Base-by-base conservation (phyloP, 2,113 vertebrate species). In the Caloenas nicobarica region DNA sequence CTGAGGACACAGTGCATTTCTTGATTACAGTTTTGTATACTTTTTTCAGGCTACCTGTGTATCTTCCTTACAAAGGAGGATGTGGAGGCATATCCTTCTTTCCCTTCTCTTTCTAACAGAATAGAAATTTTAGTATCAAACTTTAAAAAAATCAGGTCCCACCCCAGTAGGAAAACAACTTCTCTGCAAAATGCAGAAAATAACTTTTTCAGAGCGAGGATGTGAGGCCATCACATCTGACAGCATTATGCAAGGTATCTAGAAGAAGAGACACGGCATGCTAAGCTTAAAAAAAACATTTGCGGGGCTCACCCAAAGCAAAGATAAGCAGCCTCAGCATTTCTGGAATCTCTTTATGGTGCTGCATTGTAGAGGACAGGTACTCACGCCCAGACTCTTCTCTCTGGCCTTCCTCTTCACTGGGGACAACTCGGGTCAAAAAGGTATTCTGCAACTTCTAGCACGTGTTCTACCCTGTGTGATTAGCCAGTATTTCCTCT, bases 1-100 rank as follows among this genome's bases (percentile, higher is more conserved):
- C 48, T 93, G 91, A 94, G 93, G 90, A 91, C 79, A 94, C 16
- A 65, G 34, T 60, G 77, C 78, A 91, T 90, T 93, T 92, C 81
- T 95, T 92, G 87, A 88, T 77, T 83, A 94, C 44, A 84, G 46
- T 81, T 96, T 34, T 85, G 72, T n/a, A 53, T 25, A 81, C 80
- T 86, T 91, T 86, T 81, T 82, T 54, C 70, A 93, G 88, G 22
- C 36, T 71, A 46, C 42, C 34, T 69, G 33, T 1, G 0, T 58
- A 76, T 73, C 54, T 60, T 86, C 34, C 56, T 94, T 85, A 60
- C 40, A 74, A 86, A 86, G 21, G 28, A 86, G 83, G 64, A 42
- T 46, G 17, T 81, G 46, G 17, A 92, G 46, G 10, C 68, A 19
- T 48, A 56, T 24, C 42, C 48, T 65, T 71, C 68, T 58, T 72